These are phyloP conservation scores for Bimastos eiseni DNA, from an alignment of 2,888 invertebrate genomes.

Conservation along the genomic window DNA sequence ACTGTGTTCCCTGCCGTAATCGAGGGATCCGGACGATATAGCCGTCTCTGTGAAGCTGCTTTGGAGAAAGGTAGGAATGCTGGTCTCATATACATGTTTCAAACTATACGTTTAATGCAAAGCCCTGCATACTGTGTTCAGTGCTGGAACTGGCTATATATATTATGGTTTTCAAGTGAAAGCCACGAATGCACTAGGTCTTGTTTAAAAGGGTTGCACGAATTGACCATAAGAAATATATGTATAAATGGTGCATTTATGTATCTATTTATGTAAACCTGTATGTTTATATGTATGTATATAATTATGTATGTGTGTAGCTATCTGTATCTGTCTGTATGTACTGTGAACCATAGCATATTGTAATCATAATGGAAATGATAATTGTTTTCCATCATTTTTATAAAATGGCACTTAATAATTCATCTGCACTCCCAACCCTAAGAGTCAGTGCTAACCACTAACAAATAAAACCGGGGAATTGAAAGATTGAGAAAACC, in stretches of 20 bases:
- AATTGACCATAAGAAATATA: neutral
- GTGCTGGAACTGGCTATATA: neutral
- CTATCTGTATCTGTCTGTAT: no score
- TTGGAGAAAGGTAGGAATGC: neutral
- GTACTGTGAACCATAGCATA: no score
- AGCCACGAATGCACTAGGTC: neutral
- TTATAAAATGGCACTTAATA: no score
- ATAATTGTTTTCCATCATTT: no score
- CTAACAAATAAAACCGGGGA: no score
- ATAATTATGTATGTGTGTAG: no score
- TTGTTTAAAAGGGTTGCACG: neutral
- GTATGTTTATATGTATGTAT: neutral
- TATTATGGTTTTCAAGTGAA: neutral
- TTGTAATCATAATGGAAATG: no score
- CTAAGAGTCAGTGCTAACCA: no score
- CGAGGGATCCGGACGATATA: neutral
- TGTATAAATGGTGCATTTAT: no score
- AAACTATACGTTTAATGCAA: neutral
- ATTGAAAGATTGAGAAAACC: no score
- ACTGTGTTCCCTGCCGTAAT: neutral
- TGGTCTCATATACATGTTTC: neutral
- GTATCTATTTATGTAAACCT: neutral
- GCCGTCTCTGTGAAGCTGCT: neutral
- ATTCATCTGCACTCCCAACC: no score
- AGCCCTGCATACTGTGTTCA: neutral